Conservation (phyloP, 2,113 vertebrate species). For the Delphinus delphis region DNA sequence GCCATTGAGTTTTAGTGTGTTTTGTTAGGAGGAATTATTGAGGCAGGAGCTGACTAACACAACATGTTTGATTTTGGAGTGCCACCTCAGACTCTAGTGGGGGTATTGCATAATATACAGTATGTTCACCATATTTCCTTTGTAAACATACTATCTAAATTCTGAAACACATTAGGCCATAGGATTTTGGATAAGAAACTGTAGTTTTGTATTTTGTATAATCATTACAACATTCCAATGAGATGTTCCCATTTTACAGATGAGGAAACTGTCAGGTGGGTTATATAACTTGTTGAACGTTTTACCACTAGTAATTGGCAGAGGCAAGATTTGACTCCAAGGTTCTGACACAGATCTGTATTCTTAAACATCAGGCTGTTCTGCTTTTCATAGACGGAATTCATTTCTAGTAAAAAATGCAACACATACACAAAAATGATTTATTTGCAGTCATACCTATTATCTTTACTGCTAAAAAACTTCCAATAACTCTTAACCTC, state of each 20-base stretch:
- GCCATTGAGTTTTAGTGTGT: neutral
- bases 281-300: neutral
- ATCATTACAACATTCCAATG: neutral
- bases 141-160: neutral
- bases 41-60: neutral
- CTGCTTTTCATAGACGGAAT: neutral
- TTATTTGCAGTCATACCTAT: neutral
- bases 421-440: neutral
- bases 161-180: neutral
- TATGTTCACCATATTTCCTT: neutral
- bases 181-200: neutral
- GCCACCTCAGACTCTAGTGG: neutral
- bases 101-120: neutral
- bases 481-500: neutral
- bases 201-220: neutral
- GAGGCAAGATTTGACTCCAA: neutral
- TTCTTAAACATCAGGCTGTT: neutral
- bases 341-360: neutral
- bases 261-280: neutral
- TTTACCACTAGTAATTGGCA: neutral
- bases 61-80: neutral
- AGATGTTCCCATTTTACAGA: neutral
- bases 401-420: neutral
- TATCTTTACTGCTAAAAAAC: neutral
- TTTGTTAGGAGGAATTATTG: neutral